Conservation (phyloP, 2,888 invertebrate genomes). For the Cantharis rustica region DNA sequence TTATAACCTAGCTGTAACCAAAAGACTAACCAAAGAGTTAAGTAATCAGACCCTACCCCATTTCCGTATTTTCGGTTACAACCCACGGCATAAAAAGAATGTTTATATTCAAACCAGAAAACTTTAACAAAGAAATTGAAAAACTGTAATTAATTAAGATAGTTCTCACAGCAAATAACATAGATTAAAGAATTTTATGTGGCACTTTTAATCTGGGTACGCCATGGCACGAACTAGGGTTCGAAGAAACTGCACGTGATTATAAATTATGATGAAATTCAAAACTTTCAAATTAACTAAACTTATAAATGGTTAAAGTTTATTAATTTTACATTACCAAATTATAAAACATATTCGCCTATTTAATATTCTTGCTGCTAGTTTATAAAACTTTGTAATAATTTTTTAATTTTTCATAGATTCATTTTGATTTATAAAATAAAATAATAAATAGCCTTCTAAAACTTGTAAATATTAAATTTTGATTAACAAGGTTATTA, state of each 20-base stretch:
- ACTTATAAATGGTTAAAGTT: background rate
- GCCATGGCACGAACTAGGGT: background rate
- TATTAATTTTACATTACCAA: background rate
- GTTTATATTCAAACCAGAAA: background rate
- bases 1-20: background rate
- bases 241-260: background rate
- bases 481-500: too few relatives aligned
- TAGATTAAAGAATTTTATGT: background rate
- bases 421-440: too few relatives aligned
- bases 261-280: background rate
- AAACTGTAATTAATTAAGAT: background rate
- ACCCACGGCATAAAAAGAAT: background rate
- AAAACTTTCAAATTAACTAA: background rate
- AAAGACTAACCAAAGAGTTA: background rate
- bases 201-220: background rate
- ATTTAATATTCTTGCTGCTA: background rate
- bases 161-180: background rate
- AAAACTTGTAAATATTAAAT: too few relatives aligned
- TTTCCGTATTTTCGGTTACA: too few relatives aligned
- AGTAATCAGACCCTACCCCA: background rate
- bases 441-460: too few relatives aligned
- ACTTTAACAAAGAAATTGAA: background rate
- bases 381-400: background rate
- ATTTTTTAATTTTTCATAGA: background rate
- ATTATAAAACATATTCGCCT: background rate